Conservation (phyloP, 2,888 invertebrate species). For the Drosophila niveifrons region DNA sequence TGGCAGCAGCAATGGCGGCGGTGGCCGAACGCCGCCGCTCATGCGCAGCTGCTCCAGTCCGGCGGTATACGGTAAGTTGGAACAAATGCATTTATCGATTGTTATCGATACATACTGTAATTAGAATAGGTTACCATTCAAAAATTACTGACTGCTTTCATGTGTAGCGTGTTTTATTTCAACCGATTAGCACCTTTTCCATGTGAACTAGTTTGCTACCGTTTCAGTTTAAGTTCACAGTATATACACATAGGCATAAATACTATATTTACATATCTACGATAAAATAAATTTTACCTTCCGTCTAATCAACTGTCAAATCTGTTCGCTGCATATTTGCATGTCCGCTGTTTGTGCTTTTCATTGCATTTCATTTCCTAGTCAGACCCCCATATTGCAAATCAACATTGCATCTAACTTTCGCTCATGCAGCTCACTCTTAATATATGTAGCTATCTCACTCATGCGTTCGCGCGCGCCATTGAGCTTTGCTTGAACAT, state of each 20-base stretch:
- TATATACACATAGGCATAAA: not conserved
- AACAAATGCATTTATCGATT: not conserved
- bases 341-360: conserved; percentile 79
- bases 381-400: conserved; percentile 24
- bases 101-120: not conserved
- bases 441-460: conserved; percentile 11
- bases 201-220: conserved; percentile 27
- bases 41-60: conserved; percentile 87
- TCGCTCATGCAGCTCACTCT: conserved; percentile 15
- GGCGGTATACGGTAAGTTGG: conserved; percentile 85
- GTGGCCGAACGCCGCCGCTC: conserved; percentile 85
- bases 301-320: conserved; percentile 61
- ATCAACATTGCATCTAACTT: conserved; percentile 19
- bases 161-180: conserved; percentile 10
- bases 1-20: conserved; percentile 73
- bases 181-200: conserved; percentile 27
- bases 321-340: conserved; percentile 66
- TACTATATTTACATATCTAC: not conserved
- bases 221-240: conserved; percentile 12
- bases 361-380: conserved; percentile 75
- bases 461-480: conserved; percentile 22
- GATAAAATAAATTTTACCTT: conserved; percentile 23
- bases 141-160: not conserved
- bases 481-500: conserved; percentile 65
- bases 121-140: too few relatives aligned